phyloP scores from a whole-genome alignment of 2,113 vertebrate species.

The Carassius auratus region DNA sequence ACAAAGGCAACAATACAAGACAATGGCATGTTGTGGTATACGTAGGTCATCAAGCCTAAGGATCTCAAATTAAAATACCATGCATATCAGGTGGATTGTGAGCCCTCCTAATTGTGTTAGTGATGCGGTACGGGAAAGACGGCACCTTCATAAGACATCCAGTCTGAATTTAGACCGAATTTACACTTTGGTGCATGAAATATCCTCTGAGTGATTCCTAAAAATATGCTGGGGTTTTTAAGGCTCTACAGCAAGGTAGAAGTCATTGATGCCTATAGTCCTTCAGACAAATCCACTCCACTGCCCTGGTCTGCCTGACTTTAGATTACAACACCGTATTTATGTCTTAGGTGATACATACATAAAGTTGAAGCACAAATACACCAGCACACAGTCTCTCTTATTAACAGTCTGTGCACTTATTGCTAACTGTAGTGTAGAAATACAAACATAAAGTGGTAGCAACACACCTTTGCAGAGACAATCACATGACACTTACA shows the following conservation, averaged over 20 bases:
- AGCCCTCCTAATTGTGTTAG: not conserved
- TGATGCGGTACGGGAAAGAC: not conserved
- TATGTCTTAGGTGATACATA: conserved; percentile 2
- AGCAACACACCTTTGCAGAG: conserved; percentile 14
- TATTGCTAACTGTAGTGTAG: conserved; percentile 41
- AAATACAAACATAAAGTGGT: conserved; percentile 31
- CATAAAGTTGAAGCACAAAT: conserved; percentile 1
- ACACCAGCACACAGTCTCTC: not conserved
- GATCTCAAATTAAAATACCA: not conserved
- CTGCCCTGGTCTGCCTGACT: not conserved
- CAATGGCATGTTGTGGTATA: not conserved
- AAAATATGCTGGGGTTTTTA: conserved; percentile 19
- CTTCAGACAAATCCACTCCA: not conserved
- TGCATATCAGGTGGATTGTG: not conserved
- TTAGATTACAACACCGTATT: conserved; percentile 17
- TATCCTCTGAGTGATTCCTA: not conserved
- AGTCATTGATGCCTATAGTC: not conserved
- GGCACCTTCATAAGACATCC: not conserved
- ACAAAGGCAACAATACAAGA: not conserved
- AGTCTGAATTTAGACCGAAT: not conserved
- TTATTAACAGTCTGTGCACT: conserved; percentile 7
- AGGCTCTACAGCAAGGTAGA: conserved; percentile 15
- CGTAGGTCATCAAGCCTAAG: not conserved
- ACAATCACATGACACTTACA: not conserved
- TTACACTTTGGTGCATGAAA: conserved; percentile 31